Base-by-base conservation (phyloP, 2,888 invertebrate species). In the Rhorus exstirpatorius region DNA sequence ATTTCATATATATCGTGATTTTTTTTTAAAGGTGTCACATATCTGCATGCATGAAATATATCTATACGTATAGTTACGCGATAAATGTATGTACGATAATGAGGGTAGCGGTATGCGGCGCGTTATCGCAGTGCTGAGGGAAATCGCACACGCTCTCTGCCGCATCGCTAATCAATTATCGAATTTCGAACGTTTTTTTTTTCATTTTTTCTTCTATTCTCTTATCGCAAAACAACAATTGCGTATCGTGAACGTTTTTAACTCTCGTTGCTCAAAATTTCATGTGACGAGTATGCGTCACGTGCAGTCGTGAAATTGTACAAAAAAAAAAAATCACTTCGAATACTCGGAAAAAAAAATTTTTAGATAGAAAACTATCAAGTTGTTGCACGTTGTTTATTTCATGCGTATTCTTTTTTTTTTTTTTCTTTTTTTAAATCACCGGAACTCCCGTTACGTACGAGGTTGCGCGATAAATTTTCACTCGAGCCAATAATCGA, bases 31-130 rank as follows among this genome's bases (percentile, higher is more conserved):
- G 71, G 21, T 81, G 76, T 71, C 6, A 6, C 6, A 79, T 72
- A 61, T 79, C 68, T 80, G 71, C 83, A 76, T 86, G 72, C 74
- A 80, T 61, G 31, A 55, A 65, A 24, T 41, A 53, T 83, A 79
- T 44, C 12, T 7, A 53, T 44, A 26, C 35, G 0, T 24, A 55
- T 70, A 26, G 55, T 1, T 53, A 21, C 21, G 31, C 7, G 55
- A 19, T 46, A 26, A 71, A 49, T 49, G 49, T 46, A 46, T 61
- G 21, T 51, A 41, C 41, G 63, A 55, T 76, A 58, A 75, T 65
- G 44, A 65, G 49, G n/a, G 46, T 75, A 65, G 35, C n/a, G 2
- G 26, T 55, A 75, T 55, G 51, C 65, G 53, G 26, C 55, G 75
- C 44, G 38, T 26, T 58, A 58, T 67, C 51, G 38, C 41, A 46